Percentiles rank a stretch among this genome's conserved stretches.
Evolutionary conservation across 2,888 invertebrate species (phyloP).

Genomic region (Pteria penguin): DNA sequence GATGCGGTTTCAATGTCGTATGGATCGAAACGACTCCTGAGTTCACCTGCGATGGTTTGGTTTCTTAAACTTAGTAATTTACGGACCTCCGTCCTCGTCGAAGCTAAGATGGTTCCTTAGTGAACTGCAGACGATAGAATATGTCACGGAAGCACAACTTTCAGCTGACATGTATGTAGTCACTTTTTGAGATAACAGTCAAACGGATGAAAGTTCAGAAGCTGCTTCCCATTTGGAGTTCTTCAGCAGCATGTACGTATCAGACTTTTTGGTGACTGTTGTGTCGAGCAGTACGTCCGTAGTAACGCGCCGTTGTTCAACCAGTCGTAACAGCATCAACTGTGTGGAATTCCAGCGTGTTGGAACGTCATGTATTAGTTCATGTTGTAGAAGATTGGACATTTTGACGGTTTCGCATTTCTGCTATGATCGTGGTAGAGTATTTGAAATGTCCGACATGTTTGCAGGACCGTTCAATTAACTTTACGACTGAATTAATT

Average conservation of each 20-base stretch:
- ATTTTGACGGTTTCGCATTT: background rate
- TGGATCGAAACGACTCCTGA: too few species aligned
- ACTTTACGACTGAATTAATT: constrained; percentile 1
- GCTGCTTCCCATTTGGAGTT: constrained; percentile 17
- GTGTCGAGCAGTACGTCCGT: constrained; percentile 23
- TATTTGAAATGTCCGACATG: constrained; percentile 35
- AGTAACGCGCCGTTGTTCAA: too few species aligned
- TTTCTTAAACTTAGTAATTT: too few species aligned
- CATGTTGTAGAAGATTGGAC: constrained; percentile 2
- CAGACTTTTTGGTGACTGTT: constrained; percentile 16
- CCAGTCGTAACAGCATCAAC: constrained; percentile 13
- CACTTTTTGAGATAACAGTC: background rate
- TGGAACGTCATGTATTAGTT: constrained; percentile 2
- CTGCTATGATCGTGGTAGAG: constrained; percentile 11
- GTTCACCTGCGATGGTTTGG: too few species aligned
- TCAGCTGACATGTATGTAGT: constrained; percentile 26
- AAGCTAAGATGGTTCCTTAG: too few species aligned
- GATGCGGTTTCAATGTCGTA: too few species aligned
- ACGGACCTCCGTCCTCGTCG: too few species aligned
- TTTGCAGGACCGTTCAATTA: constrained; percentile 16
- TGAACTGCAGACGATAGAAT: too few species aligned
- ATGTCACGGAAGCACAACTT: constrained; percentile 2
- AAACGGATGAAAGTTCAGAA: background rate
- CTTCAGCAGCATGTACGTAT: constrained; percentile 8
- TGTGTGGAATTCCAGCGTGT: constrained; percentile 16